Evolutionary conservation across 2,797 vertebrate species (phyloP), one percentile per base, ranked within the genome.

Genomic region (Miichthys miiuy): DNA sequence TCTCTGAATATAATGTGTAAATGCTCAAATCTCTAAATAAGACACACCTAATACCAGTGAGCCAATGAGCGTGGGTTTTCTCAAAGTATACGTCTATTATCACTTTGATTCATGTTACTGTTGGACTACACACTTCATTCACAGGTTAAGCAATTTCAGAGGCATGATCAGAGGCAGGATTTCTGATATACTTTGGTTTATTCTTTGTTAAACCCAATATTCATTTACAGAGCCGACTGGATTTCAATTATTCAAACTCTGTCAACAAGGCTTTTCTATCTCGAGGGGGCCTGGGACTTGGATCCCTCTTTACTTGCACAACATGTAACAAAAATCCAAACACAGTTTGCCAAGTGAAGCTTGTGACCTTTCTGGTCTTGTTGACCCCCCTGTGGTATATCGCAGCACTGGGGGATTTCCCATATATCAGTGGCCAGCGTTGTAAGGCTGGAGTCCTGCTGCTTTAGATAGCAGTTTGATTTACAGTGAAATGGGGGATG

Each of bases 401-500:
- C 71, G 77, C 79, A 74, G 76, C 1, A 17, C 58, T n/a, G 87
- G 89, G 89, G 91, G 83, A 87, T 88, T 90, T 90, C 88, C 90
- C 88, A 54, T 70, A 57, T 83, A 83, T 83, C 68, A 16, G 82
- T 52, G 60, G 70, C 80, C 76, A 81, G 65, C n/a, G 55, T 64
- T 57, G 85, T 61, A 71, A 86, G 58, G 66, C 72, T 51, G 82
- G 82, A 84, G 78, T 79, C 65, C 72, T 30, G 79, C 77, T 77
- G 75, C 81, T 86, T 89, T 84, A 81, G 85, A 90, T 88, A 89
- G 85, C 81, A 38, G 68, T 86, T 86, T 92, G 92, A 94, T 94
- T 93, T 94, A 93, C 91, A 75, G 72, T 69, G 68, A 65, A 75
- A 83, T 71, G 75, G 52, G 68, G 65, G 64, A 76, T 75, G 80